phyloP scores from a whole-genome alignment of 2,888 invertebrate species.

The Clepsis dumicolana region DNA sequence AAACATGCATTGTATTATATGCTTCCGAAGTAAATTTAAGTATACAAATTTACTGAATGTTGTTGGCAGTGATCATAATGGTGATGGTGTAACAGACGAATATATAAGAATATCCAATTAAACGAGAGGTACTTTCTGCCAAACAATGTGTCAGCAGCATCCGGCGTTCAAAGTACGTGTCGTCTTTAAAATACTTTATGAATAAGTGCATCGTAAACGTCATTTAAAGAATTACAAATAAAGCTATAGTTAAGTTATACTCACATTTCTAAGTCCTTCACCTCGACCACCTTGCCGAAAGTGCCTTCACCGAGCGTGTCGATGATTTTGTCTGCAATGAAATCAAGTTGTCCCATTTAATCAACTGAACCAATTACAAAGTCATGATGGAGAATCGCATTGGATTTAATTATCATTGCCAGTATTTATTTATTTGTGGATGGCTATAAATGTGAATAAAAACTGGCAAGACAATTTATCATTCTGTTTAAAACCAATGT shows the following conservation, averaged over 20 bases:
- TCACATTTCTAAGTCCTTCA: constrained; percentile 98
- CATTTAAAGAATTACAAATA: constrained; percentile 1
- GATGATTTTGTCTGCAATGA: constrained; percentile 98
- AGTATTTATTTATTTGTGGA: constrained; percentile 1
- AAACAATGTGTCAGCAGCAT: constrained; percentile 70
- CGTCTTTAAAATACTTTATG: constrained; percentile 8
- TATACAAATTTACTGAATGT: constrained; percentile 54
- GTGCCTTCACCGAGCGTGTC: constrained; percentile 99
- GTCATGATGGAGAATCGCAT: constrained; percentile 72
- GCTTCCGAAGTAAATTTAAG: constrained; percentile 34
- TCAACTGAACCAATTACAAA: constrained; percentile 63
- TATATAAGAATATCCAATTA: constrained; percentile 76
- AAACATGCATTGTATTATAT: constrained; percentile 52
- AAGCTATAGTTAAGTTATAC: constrained; percentile 64
- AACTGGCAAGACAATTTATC: constrained; percentile 8
- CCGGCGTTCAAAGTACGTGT: constrained; percentile 48
- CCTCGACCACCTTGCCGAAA: constrained; percentile 99
- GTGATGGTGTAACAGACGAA: constrained; percentile 59
- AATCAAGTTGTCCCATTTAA: constrained; percentile 81
- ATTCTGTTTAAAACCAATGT: constrained; percentile 51
- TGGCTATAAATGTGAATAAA: neutral
- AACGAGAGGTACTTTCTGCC: constrained; percentile 64
- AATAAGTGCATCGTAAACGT: constrained; percentile 6
- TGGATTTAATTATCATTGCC: constrained; percentile 51
- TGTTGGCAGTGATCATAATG: constrained; percentile 55